Evolutionary conservation across 2,888 invertebrate genomes (phyloP), one percentile per base, ranked within the genome.

Genomic region (Chrysolina haemoptera): DNA sequence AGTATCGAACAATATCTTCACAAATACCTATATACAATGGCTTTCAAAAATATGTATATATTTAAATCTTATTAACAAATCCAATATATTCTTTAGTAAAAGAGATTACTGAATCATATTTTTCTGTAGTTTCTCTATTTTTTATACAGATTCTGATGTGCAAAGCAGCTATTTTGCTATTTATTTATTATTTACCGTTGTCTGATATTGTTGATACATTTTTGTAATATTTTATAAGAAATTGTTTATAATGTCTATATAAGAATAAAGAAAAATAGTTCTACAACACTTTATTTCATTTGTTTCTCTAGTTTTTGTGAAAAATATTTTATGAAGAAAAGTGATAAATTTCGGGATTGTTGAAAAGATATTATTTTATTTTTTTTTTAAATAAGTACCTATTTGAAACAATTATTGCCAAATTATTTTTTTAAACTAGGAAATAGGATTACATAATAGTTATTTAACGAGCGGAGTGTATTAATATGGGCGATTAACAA

Each of bases 191-290:
- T 55, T 59, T 27, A 35, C 9, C 20, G 43, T 35, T 53, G 50
- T 63, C 41, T 62, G 40, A 68, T 68, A 68, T 68, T 50, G 68
- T 72, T 72, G 67, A 68, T 72, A 64, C 68, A 20, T 66, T 66
- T 71, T 72, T 72, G 68, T 72, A 72, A 72, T 72, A 72, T 72
- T 68, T 72, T 72, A 40, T 72, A 72, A 68, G 43, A n/a, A 59
- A 59, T 59, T 59, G 59, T 59, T 59, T 53, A 20, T 53, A 53
- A 53, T 53, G 53, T 53, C 35, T 27, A 27, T 27, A 27, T 35
- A 35, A n/a, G n/a, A 59, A 59, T 59, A 59, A 59, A 59, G 22
- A 55, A 59, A 59, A 27, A 22, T n/a, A 27, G 35, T 35, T 35
- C 35, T 35, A 1, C 4, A 9, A n/a, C 6, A 27, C 35, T 27